Base-by-base conservation (phyloP, 2,113 vertebrate species). In the Alaudala cheleensis region DNA sequence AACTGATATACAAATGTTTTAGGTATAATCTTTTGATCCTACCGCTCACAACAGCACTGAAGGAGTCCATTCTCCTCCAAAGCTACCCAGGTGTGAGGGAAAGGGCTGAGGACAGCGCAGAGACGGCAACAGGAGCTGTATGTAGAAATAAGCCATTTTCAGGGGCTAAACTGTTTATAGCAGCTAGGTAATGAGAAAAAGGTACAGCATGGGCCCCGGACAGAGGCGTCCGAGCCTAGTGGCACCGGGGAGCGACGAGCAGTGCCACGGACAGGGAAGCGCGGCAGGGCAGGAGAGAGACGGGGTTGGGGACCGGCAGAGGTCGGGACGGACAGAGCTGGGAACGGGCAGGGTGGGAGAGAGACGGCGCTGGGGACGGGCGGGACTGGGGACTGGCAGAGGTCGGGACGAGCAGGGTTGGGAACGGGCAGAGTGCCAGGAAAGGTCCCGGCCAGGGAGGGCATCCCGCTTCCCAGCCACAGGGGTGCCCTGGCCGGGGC, bases 181-280 rank as follows among this genome's bases (percentile, higher is more conserved):
- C 28, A 60, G 29, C 50, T 33, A 56, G 45, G 11, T 24, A 77
- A 56, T 9, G 33, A 20, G 6, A 10, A 25, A 29, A 40, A 74
- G 45, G 5, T 9, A 1, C 8, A 49, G 11, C 18, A 16, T 0
- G 21, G 31, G 13, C 7, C 11, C 11, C 1, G 10, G 15, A 60
- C 12, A 39, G 10, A 12, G 16, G 9, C 11, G 10, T 8, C 17
- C 0, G 2, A 66, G 33, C 4, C 12, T 4, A 37, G 37, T 0
- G 8, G 10, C 25, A 8, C 5, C 0, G 44, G 4, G 14, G 13
- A 71, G 26, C 0, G 1, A 1, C 1, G 42, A 1, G 9, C 20
- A 16, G 31, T 0, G 12, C 5, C 2, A 5, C 5, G 10, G 26
- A 3, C n/a, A 8, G n/a, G 40, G 25, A 4, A 56, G 10, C 0